Evolutionary conservation across 2,888 invertebrate genomes (phyloP).

Genomic region (Drosophila maculinotata): DNA sequence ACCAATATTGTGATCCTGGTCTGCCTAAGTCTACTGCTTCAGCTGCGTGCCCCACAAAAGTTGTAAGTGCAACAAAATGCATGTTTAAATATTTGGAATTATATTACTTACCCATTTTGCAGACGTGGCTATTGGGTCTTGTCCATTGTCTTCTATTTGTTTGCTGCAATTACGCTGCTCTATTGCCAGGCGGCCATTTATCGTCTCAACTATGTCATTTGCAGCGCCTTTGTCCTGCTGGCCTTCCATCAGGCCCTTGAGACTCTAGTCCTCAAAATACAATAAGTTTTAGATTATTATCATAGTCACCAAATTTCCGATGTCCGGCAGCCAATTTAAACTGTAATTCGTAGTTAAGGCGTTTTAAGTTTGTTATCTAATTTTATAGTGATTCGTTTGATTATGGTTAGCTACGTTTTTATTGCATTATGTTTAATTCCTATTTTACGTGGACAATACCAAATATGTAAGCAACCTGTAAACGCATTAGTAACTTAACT

Average conservation of each 20-base stretch:
- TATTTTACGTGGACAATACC: conserved; percentile 20
- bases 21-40: conserved; percentile 89
- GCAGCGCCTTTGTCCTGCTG: conserved; percentile 70
- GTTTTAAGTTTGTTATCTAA: not conserved
- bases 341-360: not conserved
- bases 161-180: conserved; percentile 87
- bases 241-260: conserved; percentile 56
- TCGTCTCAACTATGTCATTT: conserved; percentile 87
- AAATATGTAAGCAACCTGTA: conserved; percentile 27
- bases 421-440: not conserved
- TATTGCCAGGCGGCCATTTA: conserved; percentile 88
- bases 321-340: conserved; percentile 1
- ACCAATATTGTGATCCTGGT: conserved; percentile 87
- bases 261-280: conserved; percentile 16
- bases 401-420: not conserved
- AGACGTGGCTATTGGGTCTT: conserved; percentile 66
- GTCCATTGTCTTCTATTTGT: conserved; percentile 85
- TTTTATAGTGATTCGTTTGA: not conserved
- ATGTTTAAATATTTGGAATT: too few species aligned
- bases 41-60: conserved; percentile 88
- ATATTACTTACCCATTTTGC: too few species aligned
- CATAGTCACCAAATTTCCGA: not conserved
- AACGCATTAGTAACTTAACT: conserved; percentile 5
- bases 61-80: conserved; percentile 87
- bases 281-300: not conserved